Base-by-base conservation (phyloP, 2,113 vertebrate species). In the Oncorhynchus clarkii region DNA sequence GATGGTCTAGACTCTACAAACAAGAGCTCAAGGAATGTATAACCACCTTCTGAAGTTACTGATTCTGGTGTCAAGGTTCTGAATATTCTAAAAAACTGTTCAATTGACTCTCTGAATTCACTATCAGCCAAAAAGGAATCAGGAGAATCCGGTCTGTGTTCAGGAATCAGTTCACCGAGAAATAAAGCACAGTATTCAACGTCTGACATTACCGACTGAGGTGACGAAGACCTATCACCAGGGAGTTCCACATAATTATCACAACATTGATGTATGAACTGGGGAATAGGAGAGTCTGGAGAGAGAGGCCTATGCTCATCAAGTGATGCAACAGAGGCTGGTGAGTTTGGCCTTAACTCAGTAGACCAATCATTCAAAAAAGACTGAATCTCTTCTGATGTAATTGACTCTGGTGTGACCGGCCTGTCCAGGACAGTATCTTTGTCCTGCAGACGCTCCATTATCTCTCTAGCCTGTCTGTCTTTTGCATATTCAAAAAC, bases 61-160 rank as follows among this genome's bases (percentile, higher is more conserved):
- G 75, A 76, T 76, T 73, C 71, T 39, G 66, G 57, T 7, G 70
- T 65, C 12, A 70, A 11, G 14, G 66, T 13, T 20, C 59, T 67
- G 13, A 71, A 3, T 39, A 59, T 34, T 48, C 16, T 16, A 45
- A 16, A 29, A 1, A 29, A 11, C 31, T 62, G 22, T 13, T 26
- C 39, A 39, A n/a, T 3, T 29, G 62, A 49, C 11, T 12, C 27
- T 24, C 8, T 6, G 22, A 22, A 67, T 67, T 67, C 26, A 31
- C 26, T 67, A 18, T 16, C 66, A 49, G 57, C 71, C 22, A 22
- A 4, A 3, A 67, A 4, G 1, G 74, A 77, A n/a, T 82, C 70
- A 1, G 78, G 57, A 16, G 76, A 88, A 45, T 82, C 84, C 54
- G 82, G 66, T 81, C 68, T 74, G 31, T 51, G 72, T 14, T 78